These are phyloP conservation scores for Pseudopodoces humilis DNA, from an alignment of 2,113 vertebrate species.

Conservation along the genomic window DNA sequence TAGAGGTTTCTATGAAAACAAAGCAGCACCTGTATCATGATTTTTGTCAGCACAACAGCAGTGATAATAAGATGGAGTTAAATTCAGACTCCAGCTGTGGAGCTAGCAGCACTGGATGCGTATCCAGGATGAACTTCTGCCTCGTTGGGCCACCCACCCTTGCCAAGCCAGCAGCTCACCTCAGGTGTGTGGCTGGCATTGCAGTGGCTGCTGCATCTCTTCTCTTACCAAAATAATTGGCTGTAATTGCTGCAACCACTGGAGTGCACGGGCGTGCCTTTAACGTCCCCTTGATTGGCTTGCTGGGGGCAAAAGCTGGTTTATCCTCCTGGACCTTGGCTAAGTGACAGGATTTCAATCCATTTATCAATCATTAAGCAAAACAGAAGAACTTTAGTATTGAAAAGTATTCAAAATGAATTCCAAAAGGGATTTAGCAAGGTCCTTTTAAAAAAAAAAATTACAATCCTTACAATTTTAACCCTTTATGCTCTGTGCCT, in stretches of 20 bases:
- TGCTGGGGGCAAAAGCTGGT: background rate
- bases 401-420: background rate
- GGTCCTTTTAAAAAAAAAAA: background rate
- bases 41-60: background rate
- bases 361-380: background rate
- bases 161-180: background rate
- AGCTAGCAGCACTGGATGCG: background rate
- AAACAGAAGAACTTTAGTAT: background rate
- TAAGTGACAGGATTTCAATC: background rate
- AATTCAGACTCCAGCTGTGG: background rate
- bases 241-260: background rate
- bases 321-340: background rate
- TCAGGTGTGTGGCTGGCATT: background rate
- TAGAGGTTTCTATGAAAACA: background rate
- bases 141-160: accelerated
- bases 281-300: background rate
- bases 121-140: background rate
- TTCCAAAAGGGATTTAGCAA: background rate
- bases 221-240: background rate
- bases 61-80: background rate
- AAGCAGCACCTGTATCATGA: background rate
- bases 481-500: background rate
- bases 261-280: background rate
- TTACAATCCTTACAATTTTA: background rate
- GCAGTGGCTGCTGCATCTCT: background rate